These are phyloP conservation scores for Procavia capensis DNA, from an alignment of 2,113 vertebrate species.

Conservation along the genomic window DNA sequence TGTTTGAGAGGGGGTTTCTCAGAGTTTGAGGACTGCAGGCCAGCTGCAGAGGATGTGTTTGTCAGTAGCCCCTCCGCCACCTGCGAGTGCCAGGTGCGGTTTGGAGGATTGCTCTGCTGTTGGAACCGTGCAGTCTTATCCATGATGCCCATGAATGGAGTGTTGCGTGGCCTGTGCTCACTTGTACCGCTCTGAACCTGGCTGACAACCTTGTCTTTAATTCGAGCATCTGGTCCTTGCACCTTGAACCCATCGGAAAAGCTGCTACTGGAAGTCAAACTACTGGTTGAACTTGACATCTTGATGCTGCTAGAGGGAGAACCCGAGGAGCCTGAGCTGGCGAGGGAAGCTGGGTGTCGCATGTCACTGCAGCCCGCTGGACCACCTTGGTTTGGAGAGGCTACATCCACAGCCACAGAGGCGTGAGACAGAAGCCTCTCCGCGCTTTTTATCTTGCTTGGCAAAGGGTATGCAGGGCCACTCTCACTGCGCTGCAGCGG, in stretches of 20 bases:
- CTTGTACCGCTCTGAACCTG: constrained; percentile 82
- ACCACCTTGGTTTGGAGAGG: constrained; percentile 74
- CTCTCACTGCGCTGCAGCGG: constrained; percentile 84
- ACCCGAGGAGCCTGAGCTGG: constrained; percentile 69
- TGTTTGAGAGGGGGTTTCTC: constrained; percentile 89
- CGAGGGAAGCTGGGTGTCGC: constrained; percentile 80
- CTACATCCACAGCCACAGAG: constrained; percentile 81
- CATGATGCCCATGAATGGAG: constrained; percentile 96
- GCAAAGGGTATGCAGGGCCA: constrained; percentile 76
- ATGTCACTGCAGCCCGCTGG: constrained; percentile 76
- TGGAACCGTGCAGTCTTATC: constrained; percentile 96
- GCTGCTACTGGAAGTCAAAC: constrained; percentile 92
- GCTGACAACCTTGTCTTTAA: constrained; percentile 89
- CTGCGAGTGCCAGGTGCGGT: constrained; percentile 91
- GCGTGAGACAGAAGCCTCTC: constrained; percentile 87
- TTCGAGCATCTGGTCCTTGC: constrained; percentile 90
- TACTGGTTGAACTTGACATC: constrained; percentile 92
- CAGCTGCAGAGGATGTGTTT: constrained; percentile 78
- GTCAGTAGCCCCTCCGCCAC: constrained; percentile 85
- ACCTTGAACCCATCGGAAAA: constrained; percentile 91
- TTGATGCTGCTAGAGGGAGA: constrained; percentile 87
- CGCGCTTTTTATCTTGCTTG: constrained; percentile 84
- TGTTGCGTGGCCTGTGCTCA: constrained; percentile 93
- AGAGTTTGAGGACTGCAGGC: constrained; percentile 83
- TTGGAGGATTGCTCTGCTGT: constrained; percentile 83